These are phyloP conservation scores for Ctenicera cuprea DNA, from an alignment of 2,888 invertebrate species.

Conservation along the genomic window DNA sequence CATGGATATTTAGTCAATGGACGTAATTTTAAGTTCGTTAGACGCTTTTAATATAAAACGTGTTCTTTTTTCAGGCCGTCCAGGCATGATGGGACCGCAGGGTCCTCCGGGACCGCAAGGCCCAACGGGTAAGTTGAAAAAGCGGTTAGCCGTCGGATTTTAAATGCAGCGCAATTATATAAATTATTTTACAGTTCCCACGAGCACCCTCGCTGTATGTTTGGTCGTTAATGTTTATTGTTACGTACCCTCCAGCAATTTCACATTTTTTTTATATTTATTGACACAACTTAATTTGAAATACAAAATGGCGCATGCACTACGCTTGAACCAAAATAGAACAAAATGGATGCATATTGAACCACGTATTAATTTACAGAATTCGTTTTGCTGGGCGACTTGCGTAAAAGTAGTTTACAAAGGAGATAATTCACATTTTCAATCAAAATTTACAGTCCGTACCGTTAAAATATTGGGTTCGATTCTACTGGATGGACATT, in stretches of 20 bases:
- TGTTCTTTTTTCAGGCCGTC: constrained; percentile 74
- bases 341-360: too few relatives aligned
- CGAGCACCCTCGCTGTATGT: background rate
- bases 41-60: background rate
- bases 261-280: background rate
- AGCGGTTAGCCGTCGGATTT: constrained; percentile 38
- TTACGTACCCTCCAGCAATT: background rate
- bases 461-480: background rate
- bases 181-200: constrained; percentile 30
- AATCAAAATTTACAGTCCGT: too few relatives aligned
- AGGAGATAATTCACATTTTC: too few relatives aligned
- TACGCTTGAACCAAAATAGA: too few relatives aligned
- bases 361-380: too few relatives aligned
- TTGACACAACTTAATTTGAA: too few relatives aligned
- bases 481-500: too few relatives aligned
- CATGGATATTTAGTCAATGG: too few relatives aligned
- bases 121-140: constrained; percentile 75
- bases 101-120: constrained; percentile 86
- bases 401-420: too few relatives aligned
- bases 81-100: constrained; percentile 80
- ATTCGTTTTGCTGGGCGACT: too few relatives aligned
- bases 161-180: constrained; percentile 24
- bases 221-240: background rate
- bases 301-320: too few relatives aligned
- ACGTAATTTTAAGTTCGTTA: background rate